Conservation (phyloP, 1,140 invertebrate species). For the Papilio xuthus region DNA sequence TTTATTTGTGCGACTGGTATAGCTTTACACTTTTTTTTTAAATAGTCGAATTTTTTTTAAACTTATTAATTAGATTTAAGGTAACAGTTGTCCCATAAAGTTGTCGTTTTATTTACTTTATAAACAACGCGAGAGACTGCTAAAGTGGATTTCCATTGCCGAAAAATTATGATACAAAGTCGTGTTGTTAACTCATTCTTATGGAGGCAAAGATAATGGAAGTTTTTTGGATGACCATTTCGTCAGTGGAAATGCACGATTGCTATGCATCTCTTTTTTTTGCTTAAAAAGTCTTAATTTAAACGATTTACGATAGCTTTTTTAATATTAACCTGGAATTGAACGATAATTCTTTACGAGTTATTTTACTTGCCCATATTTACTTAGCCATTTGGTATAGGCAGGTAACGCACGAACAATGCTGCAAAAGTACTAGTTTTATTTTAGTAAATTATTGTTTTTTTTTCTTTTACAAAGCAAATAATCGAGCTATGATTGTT, state of each 20-base stretch:
- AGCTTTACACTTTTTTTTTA: background rate
- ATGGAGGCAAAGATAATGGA: too few species aligned
- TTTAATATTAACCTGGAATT: slow-evolving; percentile 14
- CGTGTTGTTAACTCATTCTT: background rate
- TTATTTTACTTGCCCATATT: background rate
- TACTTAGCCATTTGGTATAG: slow-evolving; percentile 7
- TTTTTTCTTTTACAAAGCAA: slow-evolving; percentile 29
- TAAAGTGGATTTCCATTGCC: background rate
- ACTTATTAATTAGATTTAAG: background rate
- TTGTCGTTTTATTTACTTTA: background rate
- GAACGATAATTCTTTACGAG: background rate
- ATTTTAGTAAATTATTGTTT: slow-evolving; percentile 34
- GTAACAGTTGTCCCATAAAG: background rate
- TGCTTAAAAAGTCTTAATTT: background rate
- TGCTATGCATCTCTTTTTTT: background rate
- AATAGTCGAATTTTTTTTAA: slow-evolving; percentile 12
- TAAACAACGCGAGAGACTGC: background rate
- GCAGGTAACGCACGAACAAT: slow-evolving; percentile 1
- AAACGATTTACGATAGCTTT: background rate
- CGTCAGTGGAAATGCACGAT: background rate
- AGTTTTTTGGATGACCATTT: too few species aligned
- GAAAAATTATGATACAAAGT: background rate
- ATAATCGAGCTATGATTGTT: slow-evolving; percentile 41
- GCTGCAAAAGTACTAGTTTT: slow-evolving; percentile 8
- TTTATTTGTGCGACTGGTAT: background rate